Percentiles rank a stretch among this genome's conserved stretches.
Conservation (phyloP, 2,888 invertebrate genomes). For the Campopleginae sp. region DNA sequence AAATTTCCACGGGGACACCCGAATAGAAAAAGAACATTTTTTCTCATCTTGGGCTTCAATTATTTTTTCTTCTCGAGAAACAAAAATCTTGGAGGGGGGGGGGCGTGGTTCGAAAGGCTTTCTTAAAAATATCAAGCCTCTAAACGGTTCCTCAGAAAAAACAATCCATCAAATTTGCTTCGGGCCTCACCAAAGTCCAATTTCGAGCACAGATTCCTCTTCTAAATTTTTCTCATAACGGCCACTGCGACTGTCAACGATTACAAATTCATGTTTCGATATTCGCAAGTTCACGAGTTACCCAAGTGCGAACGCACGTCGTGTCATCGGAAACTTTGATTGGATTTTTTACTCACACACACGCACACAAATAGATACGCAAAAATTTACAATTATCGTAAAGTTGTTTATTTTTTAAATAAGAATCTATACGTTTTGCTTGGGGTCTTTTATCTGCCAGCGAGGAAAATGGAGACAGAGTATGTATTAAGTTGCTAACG, state of each 20-base stretch:
- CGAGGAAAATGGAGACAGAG: constrained; percentile 5
- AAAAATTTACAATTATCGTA: constrained; percentile 12
- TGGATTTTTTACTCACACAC: not conserved
- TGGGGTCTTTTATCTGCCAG: not conserved
- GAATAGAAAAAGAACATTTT: constrained; percentile 32
- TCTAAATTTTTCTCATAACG: not conserved
- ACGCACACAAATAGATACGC: not conserved
- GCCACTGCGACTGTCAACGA: no score
- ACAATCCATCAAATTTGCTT: constrained; percentile 35
- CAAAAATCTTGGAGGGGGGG: constrained; percentile 42
- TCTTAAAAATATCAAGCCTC: constrained; percentile 39
- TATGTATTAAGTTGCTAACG: constrained; percentile 46
- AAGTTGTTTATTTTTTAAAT: constrained; percentile 51
- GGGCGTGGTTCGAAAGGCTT: constrained; percentile 39
- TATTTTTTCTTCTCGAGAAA: constrained; percentile 24
- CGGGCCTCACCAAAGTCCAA: constrained; percentile 25
- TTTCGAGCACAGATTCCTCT: not conserved
- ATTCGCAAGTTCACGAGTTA: not conserved
- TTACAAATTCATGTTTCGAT: not conserved
- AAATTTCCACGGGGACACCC: constrained; percentile 62
- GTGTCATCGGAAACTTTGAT: not conserved
- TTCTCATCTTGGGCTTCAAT: not conserved
- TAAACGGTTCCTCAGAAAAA: constrained; percentile 38
- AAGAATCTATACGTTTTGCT: constrained; percentile 23
- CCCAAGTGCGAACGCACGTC: not conserved